A percentile compares a stretch with the other conserved stretches of the same genome.
Conservation (phyloP, 2,888 invertebrate species). For the Phaedon cochleariae region DNA sequence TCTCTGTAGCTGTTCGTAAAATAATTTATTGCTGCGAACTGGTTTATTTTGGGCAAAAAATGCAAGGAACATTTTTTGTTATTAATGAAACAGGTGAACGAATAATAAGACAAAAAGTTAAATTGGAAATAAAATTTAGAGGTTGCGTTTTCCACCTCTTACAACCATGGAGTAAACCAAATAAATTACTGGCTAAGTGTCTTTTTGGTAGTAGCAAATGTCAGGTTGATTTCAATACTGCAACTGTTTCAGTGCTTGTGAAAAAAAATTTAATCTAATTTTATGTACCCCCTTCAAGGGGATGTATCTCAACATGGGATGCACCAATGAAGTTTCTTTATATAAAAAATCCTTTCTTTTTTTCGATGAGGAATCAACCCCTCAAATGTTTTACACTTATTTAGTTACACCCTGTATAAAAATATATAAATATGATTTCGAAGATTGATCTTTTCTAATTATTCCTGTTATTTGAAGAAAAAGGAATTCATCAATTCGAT, state of each 20-base stretch:
- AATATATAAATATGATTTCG: too few relatives aligned
- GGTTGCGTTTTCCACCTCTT: not conserved
- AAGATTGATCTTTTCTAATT: too few relatives aligned
- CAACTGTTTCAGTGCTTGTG: not conserved
- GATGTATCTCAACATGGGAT: not conserved
- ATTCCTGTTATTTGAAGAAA: too few relatives aligned
- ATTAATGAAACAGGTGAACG: conserved; percentile 31
- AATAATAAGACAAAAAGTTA: not conserved
- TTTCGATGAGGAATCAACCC: conserved; percentile 1
- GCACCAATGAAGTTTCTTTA: not conserved
- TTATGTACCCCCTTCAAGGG: not conserved
- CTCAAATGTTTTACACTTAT: not conserved
- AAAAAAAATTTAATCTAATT: not conserved
- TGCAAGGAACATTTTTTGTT: conserved; percentile 29
- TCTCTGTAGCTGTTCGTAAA: conserved; percentile 18
- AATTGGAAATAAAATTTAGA: not conserved
- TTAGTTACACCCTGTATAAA: not conserved
- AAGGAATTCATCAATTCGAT: too few relatives aligned
- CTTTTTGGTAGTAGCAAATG: not conserved
- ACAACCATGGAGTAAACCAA: conserved; percentile 1
- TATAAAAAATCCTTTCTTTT: not conserved
- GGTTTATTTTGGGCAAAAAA: conserved; percentile 8
- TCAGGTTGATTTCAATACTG: not conserved
- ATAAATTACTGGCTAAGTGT: not conserved
- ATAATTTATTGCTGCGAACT: conserved; percentile 19